Base-by-base conservation (phyloP, 2,797 vertebrate species). In the Chlorospingus semifuscus region DNA sequence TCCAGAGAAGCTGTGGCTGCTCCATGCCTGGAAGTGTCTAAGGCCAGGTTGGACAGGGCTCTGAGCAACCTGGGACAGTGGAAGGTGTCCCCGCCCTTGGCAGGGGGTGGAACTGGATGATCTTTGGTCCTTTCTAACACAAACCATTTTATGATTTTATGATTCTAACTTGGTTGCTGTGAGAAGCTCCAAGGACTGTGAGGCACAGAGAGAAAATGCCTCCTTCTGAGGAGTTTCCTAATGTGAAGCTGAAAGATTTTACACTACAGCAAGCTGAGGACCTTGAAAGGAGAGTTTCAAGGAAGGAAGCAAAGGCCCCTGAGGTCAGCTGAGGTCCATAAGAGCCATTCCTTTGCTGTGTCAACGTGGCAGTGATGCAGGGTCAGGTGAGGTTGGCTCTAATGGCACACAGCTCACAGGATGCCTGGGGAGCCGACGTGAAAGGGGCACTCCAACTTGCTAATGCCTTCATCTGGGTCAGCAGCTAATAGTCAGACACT, bases 391-490 rank as follows among this genome's bases (percentile, higher is more conserved):
- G 70, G 83, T 15, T 71, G 82, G 63, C 39, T 81, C 75, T 70
- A 30, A 53, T 42, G 66, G 70, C 70, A 57, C 50, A 60, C 9
- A 49, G 68, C 66, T 71, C 60, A 30, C 63, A 66, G 63, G 56
- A 36, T 90, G 74, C 89, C 87, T 56, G 55, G 63, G 70, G 83
- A 93, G 34, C 64, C 0, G 0, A 47, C 1, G 7, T 55, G 68
- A 70, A 79, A 86, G 42, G 77, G 63, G n/a, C 19, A 4, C 66
- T 88, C 39, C 34, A 8, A 39, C 30, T 24, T 91, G 77, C 84
- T 92, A 69, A 83, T 71, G 72, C 85, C 91, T 86, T 63, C 83
- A 19, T 56, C 52, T 77, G 64, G 93, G 74, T 90, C 77, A 83
- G 74, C 89, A 55, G 1, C 57, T 87, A 52, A 80, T 56, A 87